These are phyloP conservation scores for Lumbricus terrestris DNA, from an alignment of 2,888 invertebrate genomes.

Conservation along the genomic window DNA sequence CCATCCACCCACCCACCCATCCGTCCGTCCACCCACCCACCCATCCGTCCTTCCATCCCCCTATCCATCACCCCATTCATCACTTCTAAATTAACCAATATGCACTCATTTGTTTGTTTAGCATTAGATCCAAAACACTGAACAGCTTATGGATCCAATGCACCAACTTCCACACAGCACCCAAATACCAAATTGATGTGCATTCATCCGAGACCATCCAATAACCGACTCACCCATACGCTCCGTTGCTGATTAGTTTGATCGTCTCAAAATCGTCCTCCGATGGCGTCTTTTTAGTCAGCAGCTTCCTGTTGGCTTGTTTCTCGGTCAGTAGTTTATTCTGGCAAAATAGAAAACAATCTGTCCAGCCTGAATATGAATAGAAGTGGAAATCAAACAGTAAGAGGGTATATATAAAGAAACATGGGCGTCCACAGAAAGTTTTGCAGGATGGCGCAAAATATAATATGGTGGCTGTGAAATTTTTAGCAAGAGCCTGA, in stretches of 20 bases:
- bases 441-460: no score
- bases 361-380: background rate
- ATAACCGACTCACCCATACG: slow-evolving; percentile 75
- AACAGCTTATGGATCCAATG: background rate
- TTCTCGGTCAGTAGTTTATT: background rate
- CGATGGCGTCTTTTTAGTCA: slow-evolving; percentile 52
- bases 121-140: background rate
- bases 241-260: slow-evolving; percentile 97
- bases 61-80: background rate
- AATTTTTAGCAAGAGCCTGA: no score
- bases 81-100: background rate
- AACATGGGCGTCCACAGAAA: no score
- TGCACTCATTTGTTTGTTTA: background rate
- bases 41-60: background rate
- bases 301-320: background rate
- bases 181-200: background rate
- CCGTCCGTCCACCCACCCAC: background rate
- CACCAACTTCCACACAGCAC: no score
- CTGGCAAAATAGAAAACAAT: slow-evolving; percentile 9
- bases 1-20: background rate
- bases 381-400: background rate
- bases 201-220: background rate
- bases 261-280: slow-evolving; percentile 96
- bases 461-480: no score
- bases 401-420: no score